These are phyloP conservation scores for Lepus americanus DNA, from an alignment of 2,113 vertebrate species.

Conservation along the genomic window DNA sequence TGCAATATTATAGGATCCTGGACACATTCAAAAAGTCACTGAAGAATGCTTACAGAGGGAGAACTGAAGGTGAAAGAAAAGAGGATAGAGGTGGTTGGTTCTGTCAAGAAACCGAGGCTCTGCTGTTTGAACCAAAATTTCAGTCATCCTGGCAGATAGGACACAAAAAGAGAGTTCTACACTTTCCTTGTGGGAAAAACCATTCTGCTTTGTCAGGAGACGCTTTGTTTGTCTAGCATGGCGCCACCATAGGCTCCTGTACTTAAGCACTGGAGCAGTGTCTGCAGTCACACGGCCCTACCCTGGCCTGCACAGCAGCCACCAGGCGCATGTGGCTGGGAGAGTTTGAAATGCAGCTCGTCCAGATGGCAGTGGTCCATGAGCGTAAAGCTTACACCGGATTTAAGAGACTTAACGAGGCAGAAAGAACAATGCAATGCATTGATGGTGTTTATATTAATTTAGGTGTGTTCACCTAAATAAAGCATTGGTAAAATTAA, in stretches of 20 bases:
- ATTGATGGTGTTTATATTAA: not conserved
- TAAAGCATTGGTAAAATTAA: slow-evolving; percentile 35
- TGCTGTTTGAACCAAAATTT: not conserved
- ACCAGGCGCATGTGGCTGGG: not conserved
- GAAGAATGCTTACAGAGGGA: not conserved
- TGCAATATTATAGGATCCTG: not conserved
- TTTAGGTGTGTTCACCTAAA: not conserved
- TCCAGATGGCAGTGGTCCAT: not conserved
- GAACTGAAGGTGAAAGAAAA: not conserved
- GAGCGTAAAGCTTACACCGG: not conserved
- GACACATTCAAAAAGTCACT: not conserved
- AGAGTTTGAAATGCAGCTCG: not conserved
- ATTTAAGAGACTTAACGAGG: not conserved
- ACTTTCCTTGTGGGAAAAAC: slow-evolving; percentile 3
- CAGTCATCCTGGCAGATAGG: not conserved
- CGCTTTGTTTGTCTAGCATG: not conserved
- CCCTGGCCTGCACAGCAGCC: too few species aligned
- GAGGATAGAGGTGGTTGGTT: not conserved
- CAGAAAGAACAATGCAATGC: not conserved
- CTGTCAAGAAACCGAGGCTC: not conserved
- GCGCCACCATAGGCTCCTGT: not conserved
- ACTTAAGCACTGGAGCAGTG: not conserved
- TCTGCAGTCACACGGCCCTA: not conserved
- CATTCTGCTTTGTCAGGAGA: not conserved
- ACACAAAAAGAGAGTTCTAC: not conserved